These are phyloP conservation scores for Balaenoptera acutorostrata DNA, from an alignment of 2,113 vertebrate genomes.

Conservation along the genomic window DNA sequence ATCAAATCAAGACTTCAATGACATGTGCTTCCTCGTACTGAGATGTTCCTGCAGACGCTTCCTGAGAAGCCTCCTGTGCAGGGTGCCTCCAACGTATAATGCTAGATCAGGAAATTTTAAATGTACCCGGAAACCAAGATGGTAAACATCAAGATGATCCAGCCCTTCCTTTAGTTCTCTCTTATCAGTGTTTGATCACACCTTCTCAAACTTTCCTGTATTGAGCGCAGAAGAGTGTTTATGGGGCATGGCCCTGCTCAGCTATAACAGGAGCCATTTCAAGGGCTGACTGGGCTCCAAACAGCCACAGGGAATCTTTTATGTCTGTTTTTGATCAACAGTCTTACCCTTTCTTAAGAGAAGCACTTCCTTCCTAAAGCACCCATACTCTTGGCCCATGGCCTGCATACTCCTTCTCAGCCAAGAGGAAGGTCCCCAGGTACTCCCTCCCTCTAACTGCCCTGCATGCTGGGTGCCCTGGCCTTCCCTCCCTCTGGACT, in stretches of 20 bases:
- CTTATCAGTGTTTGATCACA: too few relatives aligned
- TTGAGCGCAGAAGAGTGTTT: background rate
- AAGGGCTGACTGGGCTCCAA: background rate
- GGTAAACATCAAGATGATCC: background rate
- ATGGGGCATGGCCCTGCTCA: rapidly evolving
- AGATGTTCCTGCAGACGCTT: rapidly evolving
- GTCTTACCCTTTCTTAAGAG: background rate
- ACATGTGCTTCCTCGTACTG: rapidly evolving
- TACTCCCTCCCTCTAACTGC: background rate
- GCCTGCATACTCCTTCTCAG: background rate
- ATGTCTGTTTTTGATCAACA: background rate
- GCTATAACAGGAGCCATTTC: background rate
- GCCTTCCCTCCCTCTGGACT: background rate
- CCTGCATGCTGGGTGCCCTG: background rate
- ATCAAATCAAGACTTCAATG: background rate
- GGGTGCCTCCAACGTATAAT: rapidly evolving
- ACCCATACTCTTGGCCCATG: background rate
- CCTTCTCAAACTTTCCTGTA: background rate
- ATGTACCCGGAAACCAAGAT: background rate
- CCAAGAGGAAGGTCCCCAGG: background rate
- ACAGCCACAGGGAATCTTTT: rapidly evolving
- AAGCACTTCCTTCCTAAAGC: background rate
- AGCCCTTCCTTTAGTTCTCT: background rate
- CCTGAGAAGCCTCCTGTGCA: background rate
- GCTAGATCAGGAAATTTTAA: background rate